A percentile compares a stretch with the other conserved stretches of the same genome.
Conservation (phyloP, 37 sponge, comb jelly and placozoan genomes). For the Hexactinellida sp. region DNA sequence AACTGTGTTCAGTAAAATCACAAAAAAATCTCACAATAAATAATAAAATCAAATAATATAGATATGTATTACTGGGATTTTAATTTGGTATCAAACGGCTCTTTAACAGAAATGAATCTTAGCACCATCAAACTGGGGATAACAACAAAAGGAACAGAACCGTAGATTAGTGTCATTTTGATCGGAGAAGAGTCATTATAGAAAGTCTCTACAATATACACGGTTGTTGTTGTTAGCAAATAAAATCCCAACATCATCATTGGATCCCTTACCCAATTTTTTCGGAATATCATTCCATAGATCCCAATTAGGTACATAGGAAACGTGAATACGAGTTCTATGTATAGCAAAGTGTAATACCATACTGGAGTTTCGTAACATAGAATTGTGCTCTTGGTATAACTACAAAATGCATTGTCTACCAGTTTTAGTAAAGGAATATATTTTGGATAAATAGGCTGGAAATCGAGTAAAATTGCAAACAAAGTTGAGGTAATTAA, state of each 20-base stretch:
- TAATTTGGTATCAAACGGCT: neutral
- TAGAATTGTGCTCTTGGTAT: neutral
- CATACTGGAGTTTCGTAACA: neutral
- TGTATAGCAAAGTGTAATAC: neutral
- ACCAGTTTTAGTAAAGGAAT: neutral
- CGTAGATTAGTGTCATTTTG: neutral
- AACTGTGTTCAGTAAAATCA: too few species aligned
- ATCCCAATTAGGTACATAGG: neutral
- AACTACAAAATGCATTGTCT: neutral
- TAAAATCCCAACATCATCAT: neutral
- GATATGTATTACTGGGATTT: too few species aligned
- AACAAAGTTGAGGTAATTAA: neutral
- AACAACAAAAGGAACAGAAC: neutral
- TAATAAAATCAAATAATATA: too few species aligned
- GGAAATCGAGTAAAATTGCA: neutral
- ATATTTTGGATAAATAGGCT: neutral
- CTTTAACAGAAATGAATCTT: neutral
- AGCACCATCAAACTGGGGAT: neutral
- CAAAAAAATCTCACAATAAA: too few species aligned
- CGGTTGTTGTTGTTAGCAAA: neutral
- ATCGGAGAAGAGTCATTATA: neutral
- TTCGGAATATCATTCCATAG: neutral
- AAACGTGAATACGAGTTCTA: neutral
- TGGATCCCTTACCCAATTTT: neutral
- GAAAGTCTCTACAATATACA: neutral